phyloP scores from a whole-genome alignment of 2,797 vertebrate species.

The Sebastes melanostomus region DNA sequence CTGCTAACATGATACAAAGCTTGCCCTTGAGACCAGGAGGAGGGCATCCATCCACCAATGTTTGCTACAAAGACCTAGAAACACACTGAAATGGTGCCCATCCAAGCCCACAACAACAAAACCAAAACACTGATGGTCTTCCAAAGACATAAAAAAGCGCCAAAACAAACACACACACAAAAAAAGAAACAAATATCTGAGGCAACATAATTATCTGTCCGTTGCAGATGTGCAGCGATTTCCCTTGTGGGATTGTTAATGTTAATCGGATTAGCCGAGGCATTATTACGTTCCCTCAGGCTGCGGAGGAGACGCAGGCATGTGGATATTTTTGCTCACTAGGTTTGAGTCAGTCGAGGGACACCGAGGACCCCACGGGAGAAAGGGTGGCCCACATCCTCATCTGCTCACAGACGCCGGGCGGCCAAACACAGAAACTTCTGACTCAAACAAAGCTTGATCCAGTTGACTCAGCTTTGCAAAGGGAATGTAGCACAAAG shows the following conservation, averaged over 20 bases:
- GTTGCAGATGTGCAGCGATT: constrained; percentile 80
- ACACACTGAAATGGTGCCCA: constrained; percentile 27
- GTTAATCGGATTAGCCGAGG: constrained; percentile 84
- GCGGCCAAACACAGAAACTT: constrained; percentile 29
- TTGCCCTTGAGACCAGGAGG: constrained; percentile 35
- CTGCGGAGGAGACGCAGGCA: constrained; percentile 60
- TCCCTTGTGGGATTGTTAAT: constrained; percentile 79
- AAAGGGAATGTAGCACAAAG: constrained; percentile 1
- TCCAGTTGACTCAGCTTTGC: constrained; percentile 36
- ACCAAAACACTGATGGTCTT: constrained; percentile 36
- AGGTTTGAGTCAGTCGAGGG: constrained; percentile 69
- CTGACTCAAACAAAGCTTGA: constrained; percentile 18
- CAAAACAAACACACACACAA: constrained; percentile 31
- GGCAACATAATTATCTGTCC: constrained; percentile 79
- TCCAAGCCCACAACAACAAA: constrained; percentile 5
- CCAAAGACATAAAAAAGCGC: constrained; percentile 50
- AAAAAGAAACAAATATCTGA: constrained; percentile 74
- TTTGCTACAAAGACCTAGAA: constrained; percentile 37
- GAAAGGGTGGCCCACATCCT: constrained; percentile 48
- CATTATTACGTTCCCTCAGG: constrained; percentile 79
- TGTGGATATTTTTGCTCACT: constrained; percentile 70
- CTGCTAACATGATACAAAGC: constrained; percentile 26
- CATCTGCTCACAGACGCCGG: constrained; percentile 7
- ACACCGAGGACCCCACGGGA: constrained; percentile 40
- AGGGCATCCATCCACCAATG: constrained; percentile 38